Conservation (phyloP, 2,797 vertebrate species). For the Anableps anableps region DNA sequence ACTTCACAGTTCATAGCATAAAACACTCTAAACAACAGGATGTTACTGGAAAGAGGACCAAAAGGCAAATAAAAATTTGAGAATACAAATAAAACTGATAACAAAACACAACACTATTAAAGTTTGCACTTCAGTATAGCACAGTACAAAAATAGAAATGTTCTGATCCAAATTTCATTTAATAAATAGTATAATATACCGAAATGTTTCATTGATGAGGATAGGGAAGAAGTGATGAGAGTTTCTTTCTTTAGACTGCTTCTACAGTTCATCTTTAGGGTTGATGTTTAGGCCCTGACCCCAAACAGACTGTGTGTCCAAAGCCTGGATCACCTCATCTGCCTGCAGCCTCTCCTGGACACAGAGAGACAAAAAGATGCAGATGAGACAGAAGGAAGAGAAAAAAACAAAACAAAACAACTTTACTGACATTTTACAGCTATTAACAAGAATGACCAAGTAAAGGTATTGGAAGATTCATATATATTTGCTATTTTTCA, state of each 20-base stretch:
- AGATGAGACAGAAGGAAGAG: neutral
- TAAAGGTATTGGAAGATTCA: neutral
- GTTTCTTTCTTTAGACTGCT: slow-evolving; percentile 28
- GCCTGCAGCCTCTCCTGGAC: slow-evolving; percentile 93
- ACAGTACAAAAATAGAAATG: slow-evolving; percentile 95
- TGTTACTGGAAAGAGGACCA: slow-evolving; percentile 28
- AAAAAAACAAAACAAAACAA: neutral
- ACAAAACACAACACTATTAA: slow-evolving; percentile 35
- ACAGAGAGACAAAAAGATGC: neutral
- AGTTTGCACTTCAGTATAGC: slow-evolving; percentile 82
- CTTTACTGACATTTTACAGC: neutral
- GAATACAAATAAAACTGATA: slow-evolving; percentile 11
- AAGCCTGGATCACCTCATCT: slow-evolving; percentile 89
- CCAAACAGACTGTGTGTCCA: slow-evolving; percentile 83
- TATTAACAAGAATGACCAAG: neutral
- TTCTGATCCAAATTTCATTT: slow-evolving; percentile 89
- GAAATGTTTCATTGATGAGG: slow-evolving; percentile 37
- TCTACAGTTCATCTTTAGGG: slow-evolving; percentile 93
- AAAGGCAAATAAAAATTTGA: slow-evolving; percentile 62
- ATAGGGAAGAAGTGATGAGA: neutral
- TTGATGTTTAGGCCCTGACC: slow-evolving; percentile 86
- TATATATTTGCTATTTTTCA: neutral
- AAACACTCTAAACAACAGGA: neutral
- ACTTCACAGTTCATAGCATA: slow-evolving; percentile 74
- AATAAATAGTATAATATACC: slow-evolving; percentile 90